Conservation (phyloP, 2,797 vertebrate genomes). For the Sylvia borin region DNA sequence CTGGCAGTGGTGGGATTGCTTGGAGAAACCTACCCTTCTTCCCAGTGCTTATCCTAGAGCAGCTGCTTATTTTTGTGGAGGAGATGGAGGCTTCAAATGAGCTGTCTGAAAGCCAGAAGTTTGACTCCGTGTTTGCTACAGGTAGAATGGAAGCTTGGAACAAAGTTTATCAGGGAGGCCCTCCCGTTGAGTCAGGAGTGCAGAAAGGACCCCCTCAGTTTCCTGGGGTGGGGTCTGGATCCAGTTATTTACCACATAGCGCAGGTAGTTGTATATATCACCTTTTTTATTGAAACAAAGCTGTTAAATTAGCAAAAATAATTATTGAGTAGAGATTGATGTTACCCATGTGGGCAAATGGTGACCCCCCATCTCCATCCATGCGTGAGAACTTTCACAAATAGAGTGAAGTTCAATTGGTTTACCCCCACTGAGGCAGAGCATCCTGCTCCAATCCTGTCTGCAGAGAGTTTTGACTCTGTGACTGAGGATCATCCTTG, state of each 20-base stretch:
- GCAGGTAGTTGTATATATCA: background rate
- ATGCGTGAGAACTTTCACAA: background rate
- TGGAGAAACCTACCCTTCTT: background rate
- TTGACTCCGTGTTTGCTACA: background rate
- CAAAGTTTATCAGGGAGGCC: background rate
- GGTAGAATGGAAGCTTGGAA: background rate
- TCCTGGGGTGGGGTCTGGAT: background rate
- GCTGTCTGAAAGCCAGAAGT: background rate
- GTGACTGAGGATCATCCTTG: background rate
- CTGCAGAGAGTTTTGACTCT: background rate
- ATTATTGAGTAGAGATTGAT: background rate
- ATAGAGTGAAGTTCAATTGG: background rate
- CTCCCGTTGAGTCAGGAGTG: background rate
- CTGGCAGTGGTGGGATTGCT: background rate
- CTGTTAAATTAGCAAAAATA: background rate
- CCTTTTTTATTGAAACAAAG: background rate
- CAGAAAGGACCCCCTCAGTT: rapidly evolving
- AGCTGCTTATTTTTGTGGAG: background rate
- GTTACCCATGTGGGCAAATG: background rate
- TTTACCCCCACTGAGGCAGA: background rate
- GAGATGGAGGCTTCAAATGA: background rate
- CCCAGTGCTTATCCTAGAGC: background rate
- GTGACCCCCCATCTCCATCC: background rate
- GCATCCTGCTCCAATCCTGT: background rate
- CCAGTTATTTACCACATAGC: background rate